Base-by-base conservation (phyloP, 2,797 vertebrate genomes). In the Sebastes hopkinsi region DNA sequence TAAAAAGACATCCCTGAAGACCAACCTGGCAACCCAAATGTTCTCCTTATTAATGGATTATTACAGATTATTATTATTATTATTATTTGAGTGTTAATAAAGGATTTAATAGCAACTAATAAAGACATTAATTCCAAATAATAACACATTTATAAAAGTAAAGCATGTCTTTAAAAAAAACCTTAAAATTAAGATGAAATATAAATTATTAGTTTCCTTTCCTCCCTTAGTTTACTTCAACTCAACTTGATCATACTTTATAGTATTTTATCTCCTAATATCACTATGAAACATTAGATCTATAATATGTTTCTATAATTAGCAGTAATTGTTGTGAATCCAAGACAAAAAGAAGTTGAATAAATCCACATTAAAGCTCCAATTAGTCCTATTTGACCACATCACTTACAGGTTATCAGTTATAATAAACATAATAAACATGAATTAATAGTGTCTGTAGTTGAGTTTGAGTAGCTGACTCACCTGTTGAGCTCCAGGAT, bases 401-500 rank as follows among this genome's bases (percentile, higher is more conserved):
- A 23, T 72, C 2, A 73, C 8, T 50, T 4, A 23, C 23, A 23
- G n/a, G 10, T 66, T 11, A 25, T 56, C 1, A 2, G 10, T 42
- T 30, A 8, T 16, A 42, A 6, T 42, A 42, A 42, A 42, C 38
- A 42, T 36, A 36, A 36, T 36, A 12, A 16, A 42, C 38, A 42
- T 42, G 0, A 6, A 16, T 14, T 42, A 16, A 16, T 14, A 42
- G 12, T 38, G 36, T 38, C 8, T 42, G 38, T 42, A 42, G 38
- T 16, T 42, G 14, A 42, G 38, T 42, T 42, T 42, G 13, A 42
- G 13, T 42, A 14, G 5, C 13, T 50, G 54, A 73, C 92, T 29
- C 80, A 95, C 95, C 92, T 93, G 93, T 85, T 50, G 74, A 11
- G 65, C 79, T 89, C 86, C 87, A 90, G 56, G 77, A 88, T 76